Base-by-base conservation (phyloP, 2,797 vertebrate species). In the Bovichtus diacanthus region DNA sequence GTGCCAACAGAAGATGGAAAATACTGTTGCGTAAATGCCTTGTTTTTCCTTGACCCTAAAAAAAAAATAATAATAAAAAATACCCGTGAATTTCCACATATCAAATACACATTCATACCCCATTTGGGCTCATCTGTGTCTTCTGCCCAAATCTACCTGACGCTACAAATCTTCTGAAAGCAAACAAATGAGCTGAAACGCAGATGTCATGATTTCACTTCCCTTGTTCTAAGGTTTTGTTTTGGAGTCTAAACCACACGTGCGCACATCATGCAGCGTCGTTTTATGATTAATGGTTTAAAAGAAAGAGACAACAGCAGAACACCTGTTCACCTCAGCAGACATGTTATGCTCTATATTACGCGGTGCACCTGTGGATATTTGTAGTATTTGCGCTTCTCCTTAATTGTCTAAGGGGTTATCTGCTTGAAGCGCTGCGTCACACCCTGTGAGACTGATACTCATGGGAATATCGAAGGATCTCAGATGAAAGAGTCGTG, bases 381-480 rank as follows among this genome's bases (percentile, higher is more conserved):
- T n/a, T n/a, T n/a, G n/a, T n/a, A n/a, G n/a, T n/a, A n/a, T n/a
- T n/a, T n/a, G n/a, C n/a, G n/a, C n/a, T n/a, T n/a, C n/a, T n/a
- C n/a, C n/a, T n/a, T n/a, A n/a, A n/a, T n/a, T 39, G 15, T 81
- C n/a, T 64, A 12, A 55, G 8, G 27, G 16, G 9, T 70, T 46
- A 27, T 81, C 31, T 60, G 43, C 70, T 70, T 81, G 69, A 74
- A 31, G 84, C 73, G 83, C 76, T 71, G 62, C 72, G 31, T 68
- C 62, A 39, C 70, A 51, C 69, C 53, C 53, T 5, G 53, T 84
- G 87, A 88, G 84, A 78, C 41, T 85, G 90, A 95, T 92, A 92
- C 87, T 76, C 91, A 87, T 94, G 92, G 87, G 92, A 93, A 91
- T 75, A 74, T 41, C 54, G 6, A 73, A 58, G 55, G 55, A 77